Conservation (phyloP, 2,888 invertebrate species). For the Plebejus argus region DNA sequence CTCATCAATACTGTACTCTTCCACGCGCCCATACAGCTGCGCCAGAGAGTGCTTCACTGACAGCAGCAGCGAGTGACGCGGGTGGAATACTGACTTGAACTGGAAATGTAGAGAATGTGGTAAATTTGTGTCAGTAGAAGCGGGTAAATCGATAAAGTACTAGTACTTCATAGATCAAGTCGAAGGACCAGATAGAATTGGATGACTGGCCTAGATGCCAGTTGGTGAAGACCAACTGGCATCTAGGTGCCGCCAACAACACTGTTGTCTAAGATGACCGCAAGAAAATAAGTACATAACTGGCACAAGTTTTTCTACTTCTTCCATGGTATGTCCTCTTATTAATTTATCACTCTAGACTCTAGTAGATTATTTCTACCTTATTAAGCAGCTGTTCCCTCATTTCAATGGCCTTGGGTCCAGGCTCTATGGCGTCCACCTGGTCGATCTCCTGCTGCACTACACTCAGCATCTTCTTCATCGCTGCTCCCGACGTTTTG, state of each 20-base stretch:
- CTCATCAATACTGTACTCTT: slow-evolving; percentile 86
- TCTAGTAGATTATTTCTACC: slow-evolving; percentile 46
- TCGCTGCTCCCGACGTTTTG: slow-evolving; percentile 80
- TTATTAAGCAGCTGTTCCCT: slow-evolving; percentile 83
- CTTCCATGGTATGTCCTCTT: too few species aligned
- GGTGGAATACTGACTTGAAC: slow-evolving; percentile 87
- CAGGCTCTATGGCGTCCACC: slow-evolving; percentile 81
- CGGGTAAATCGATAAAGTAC: too few species aligned
- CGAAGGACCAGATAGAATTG: too few species aligned
- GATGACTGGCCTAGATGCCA: too few species aligned
- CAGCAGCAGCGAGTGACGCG: slow-evolving; percentile 86
- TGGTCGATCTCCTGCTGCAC: slow-evolving; percentile 85
- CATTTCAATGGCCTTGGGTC: slow-evolving; percentile 82
- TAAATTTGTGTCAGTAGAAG: too few species aligned
- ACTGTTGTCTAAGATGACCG: too few species aligned
- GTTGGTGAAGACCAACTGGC: too few species aligned
- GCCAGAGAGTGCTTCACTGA: slow-evolving; percentile 85
- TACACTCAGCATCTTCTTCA: slow-evolving; percentile 81
- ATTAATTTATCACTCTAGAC: too few species aligned
- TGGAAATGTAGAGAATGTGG: slow-evolving; percentile 49
- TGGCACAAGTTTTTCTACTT: too few species aligned
- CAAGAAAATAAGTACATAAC: too few species aligned
- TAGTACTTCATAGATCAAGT: too few species aligned
- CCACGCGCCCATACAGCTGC: slow-evolving; percentile 89
- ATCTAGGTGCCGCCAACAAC: too few species aligned